Base-by-base conservation (phyloP, 2,797 vertebrate genomes). In the Kryptopterus vitreolus region DNA sequence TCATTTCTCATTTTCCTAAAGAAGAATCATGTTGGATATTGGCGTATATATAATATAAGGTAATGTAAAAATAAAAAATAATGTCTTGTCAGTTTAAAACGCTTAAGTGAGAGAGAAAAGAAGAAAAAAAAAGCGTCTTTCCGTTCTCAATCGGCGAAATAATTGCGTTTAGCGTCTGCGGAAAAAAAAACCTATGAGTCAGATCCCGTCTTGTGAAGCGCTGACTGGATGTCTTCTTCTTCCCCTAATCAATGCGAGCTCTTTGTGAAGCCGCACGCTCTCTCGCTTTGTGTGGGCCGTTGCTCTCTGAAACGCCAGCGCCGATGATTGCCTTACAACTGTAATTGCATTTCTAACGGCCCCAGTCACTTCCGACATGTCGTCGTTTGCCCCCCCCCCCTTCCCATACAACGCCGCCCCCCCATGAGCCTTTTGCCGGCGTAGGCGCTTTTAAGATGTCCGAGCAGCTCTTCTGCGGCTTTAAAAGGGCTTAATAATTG, bases 131-230 rank as follows among this genome's bases (percentile, higher is more conserved):
- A 68, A 24, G 13, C 3, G 9, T 20, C 11, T 69, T 69, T 69
- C 29, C 43, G 10, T 50, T 69, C 46, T 70, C 29, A 52, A 31
- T 20, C 31, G 68, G 9, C 18, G 2, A 31, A 52, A 70, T 50
- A 50, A 70, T 53, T 53, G 69, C 20, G 5, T 53, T 50, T 55
- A 26, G 20, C 33, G 69, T 53, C 10, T 18, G 11, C 0, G 11
- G 46, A 22, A 72, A 46, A 53, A 22, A 72, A 46, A 72, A 70
- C 55, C 50, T 55, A 24, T 33, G 48, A 71, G 48, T 71, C 66
- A 69, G 38, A 68, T 16, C 24, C 12, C 38, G n/a, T 22, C 26
- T 53, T 22, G 68, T 71, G 10, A 55, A 71, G 69, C 22, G 69
- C 69, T 53, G 69, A 71, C 50, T 55, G 20, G 50, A 53, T 18